These are phyloP conservation scores for Lepeophtheirus nordmannii DNA, from an alignment of 2,888 invertebrate genomes.

Conservation along the genomic window DNA sequence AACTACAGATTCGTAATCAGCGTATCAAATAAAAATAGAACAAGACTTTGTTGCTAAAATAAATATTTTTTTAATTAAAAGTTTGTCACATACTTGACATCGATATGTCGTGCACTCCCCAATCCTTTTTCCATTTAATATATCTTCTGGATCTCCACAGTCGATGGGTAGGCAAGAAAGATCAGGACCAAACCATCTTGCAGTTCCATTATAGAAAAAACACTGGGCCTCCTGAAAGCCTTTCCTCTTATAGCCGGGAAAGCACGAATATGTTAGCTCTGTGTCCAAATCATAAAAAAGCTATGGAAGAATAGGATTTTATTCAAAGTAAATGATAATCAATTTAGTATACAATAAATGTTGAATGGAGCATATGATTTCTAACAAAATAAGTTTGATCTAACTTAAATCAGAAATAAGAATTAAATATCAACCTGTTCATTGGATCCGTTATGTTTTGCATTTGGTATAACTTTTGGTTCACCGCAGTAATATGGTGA, in stretches of 20 bases:
- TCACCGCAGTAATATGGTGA: slow-evolving; percentile 21
- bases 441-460: slow-evolving; percentile 23
- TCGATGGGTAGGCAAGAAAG: slow-evolving; percentile 82
- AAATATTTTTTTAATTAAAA: too few relatives aligned
- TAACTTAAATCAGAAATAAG: neutral
- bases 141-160: slow-evolving; percentile 77
- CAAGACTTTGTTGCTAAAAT: too few relatives aligned
- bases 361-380: too few relatives aligned
- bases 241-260: slow-evolving; percentile 35
- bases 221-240: slow-evolving; percentile 87
- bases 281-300: slow-evolving; percentile 24
- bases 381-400: neutral
- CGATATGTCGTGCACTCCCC: slow-evolving; percentile 87
- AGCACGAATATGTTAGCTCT: slow-evolving; percentile 20
- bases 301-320: neutral
- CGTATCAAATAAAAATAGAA: too few relatives aligned
- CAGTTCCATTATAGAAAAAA: slow-evolving; percentile 63
- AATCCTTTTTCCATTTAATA: slow-evolving; percentile 76
- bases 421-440: slow-evolving; percentile 18
- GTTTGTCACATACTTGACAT: slow-evolving; percentile 39
- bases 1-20: too few relatives aligned
- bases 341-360: neutral
- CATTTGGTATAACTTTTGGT: slow-evolving; percentile 19
- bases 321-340: neutral
- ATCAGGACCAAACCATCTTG: slow-evolving; percentile 94